Percentiles rank a stretch among this genome's conserved stretches.
phyloP scores from a whole-genome alignment of 2,113 vertebrate species.

The Daphoenositta chrysoptera region DNA sequence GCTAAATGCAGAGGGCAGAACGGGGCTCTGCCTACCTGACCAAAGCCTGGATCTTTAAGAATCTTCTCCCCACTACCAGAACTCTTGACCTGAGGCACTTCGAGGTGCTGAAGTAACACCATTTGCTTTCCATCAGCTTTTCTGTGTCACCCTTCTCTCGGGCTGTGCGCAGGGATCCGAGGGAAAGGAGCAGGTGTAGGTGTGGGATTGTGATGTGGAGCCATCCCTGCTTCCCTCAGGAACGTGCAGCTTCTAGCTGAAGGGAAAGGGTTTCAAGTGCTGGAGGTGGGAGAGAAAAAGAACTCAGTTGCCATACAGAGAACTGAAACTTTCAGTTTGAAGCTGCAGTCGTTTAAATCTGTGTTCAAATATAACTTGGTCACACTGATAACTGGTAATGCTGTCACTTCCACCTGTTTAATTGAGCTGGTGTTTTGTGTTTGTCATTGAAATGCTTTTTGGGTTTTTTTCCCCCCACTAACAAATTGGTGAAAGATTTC shows the following conservation, averaged over 20 bases:
- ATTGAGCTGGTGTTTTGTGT: neutral
- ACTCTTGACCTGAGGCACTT: neutral
- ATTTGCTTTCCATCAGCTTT: neutral
- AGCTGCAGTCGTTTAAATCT: neutral
- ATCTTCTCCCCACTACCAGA: neutral
- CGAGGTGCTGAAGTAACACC: neutral
- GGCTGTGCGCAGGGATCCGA: neutral
- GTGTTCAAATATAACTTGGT: neutral
- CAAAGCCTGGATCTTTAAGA: neutral
- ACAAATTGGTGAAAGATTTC: neutral
- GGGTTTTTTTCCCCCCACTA: neutral
- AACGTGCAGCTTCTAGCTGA: rapidly evolving
- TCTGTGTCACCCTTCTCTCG: neutral
- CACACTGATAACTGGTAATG: neutral
- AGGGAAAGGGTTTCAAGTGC: neutral
- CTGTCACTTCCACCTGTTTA: neutral
- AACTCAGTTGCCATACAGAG: neutral
- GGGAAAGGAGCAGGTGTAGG: neutral
- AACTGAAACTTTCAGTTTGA: neutral
- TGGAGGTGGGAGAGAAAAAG: neutral
- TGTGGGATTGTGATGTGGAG: rapidly evolving
- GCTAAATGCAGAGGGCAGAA: neutral
- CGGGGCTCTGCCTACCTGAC: neutral
- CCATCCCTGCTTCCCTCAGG: neutral
- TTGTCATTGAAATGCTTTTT: neutral